Evolutionary conservation across 2,797 vertebrate genomes (phyloP), one percentile per base, ranked within the genome.

Genomic region (Platyrinchus mystaceus): DNA sequence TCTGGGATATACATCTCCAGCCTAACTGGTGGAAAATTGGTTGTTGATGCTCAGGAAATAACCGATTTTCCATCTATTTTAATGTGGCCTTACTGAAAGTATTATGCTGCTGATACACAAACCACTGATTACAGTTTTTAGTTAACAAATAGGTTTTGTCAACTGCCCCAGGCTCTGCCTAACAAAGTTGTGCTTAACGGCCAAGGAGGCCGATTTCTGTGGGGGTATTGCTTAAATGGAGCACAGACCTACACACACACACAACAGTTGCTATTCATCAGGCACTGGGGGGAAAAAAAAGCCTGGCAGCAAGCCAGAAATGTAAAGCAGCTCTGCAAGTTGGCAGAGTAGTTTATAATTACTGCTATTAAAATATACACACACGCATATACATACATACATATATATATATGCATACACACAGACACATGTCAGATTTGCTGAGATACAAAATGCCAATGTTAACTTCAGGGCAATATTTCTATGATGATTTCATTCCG

Each of bases 261-360:
- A 97, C 82, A 96, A 96, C 95, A 96, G 92, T 97, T 96, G 94
- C 97, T 97, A 97, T 97, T 98, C 98, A 98, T 98, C 96, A 97
- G 94, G 91, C 69, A 12, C 82, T 26, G 68, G 88, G 75, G 68
- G 88, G 53, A 78, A 79, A 81, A 79, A 84, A 80, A 79, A 78
- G 47, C 28, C 60, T 97, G 97, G 97, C 97, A 88, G 90, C 62
- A 27, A 84, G 94, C 96, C 98, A 98, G 97, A 97, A 98, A 97
- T 97, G 96, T 96, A 98, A 98, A 98, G 94, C 94, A 97, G 95
- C 92, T 92, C 92, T 97, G 87, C 94, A 98, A 97, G 94, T 84
- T 97, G 97, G 97, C 97, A 97, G 97, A 97, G 97, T 95, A 96
- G 94, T 98, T 98, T 97, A 96, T 98, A 98, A 98, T 98, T 98